A percentile compares a stretch with the other conserved stretches of the same genome.
phyloP scores from a whole-genome alignment of 2,797 vertebrate genomes.

The Leptodactylus fallax region DNA sequence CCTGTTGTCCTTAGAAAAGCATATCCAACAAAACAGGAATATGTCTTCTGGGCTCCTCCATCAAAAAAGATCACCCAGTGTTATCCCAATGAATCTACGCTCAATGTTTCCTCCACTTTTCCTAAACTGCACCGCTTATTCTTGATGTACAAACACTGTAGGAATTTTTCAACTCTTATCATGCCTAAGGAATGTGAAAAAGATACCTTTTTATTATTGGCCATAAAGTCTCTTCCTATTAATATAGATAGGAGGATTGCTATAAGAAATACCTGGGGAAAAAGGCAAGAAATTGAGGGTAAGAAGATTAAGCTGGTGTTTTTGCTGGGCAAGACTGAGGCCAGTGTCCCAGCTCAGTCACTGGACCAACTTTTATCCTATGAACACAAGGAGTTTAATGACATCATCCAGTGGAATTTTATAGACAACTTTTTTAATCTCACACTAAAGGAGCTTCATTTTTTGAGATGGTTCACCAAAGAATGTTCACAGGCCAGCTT shows the following conservation, averaged over 20 bases:
- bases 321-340: constrained; percentile 70
- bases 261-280: constrained; percentile 80
- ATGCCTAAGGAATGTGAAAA: constrained; percentile 71
- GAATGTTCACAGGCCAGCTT: constrained; percentile 72
- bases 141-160: constrained; percentile 78
- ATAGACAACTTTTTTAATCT: constrained; percentile 80
- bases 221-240: constrained; percentile 75
- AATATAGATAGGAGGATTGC: constrained; percentile 74
- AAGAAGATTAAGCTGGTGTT: constrained; percentile 76
- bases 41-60: constrained; percentile 16
- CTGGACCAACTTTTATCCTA: constrained; percentile 76
- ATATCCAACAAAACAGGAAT: accelerated
- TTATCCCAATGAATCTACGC: constrained; percentile 64
- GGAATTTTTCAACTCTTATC: constrained; percentile 73
- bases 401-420: constrained; percentile 82
- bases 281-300: constrained; percentile 56
- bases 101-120: constrained; percentile 67
- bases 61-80: constrained; percentile 58
- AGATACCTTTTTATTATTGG: constrained; percentile 76
- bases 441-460: constrained; percentile 80
- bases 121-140: constrained; percentile 74
- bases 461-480: constrained; percentile 75
- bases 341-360: constrained; percentile 63
- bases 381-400: constrained; percentile 74
- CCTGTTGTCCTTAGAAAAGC: constrained; percentile 2